Conservation (phyloP, 2,113 vertebrate species). For the Tragulus kanchil region DNA sequence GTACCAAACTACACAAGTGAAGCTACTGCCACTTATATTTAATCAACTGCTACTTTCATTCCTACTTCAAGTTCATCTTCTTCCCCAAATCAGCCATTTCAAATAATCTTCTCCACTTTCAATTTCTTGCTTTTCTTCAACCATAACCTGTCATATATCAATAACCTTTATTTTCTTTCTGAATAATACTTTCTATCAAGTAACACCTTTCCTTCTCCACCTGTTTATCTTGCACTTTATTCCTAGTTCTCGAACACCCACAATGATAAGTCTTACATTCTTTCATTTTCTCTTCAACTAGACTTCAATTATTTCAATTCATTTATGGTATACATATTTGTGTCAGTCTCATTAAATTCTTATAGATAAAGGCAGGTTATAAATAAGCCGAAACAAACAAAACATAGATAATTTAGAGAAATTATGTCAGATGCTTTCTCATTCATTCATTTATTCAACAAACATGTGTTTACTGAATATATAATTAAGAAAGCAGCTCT, state of each 20-base stretch:
- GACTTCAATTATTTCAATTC: constrained; percentile 47
- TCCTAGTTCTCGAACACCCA: constrained; percentile 35
- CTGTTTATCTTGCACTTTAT: neutral
- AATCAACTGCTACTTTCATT: too few species aligned
- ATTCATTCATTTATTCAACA: constrained; percentile 49
- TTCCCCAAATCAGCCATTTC: constrained; percentile 27
- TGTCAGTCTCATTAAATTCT: neutral
- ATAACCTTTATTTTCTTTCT: constrained; percentile 27
- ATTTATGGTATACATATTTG: neutral
- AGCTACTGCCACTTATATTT: neutral
- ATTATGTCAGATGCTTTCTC: neutral
- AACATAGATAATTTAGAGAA: neutral
- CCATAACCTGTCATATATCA: constrained; percentile 4
- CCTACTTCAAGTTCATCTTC: too few species aligned
- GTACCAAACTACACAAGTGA: too few species aligned
- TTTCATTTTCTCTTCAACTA: constrained; percentile 49
- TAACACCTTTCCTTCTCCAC: constrained; percentile 24
- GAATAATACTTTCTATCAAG: neutral
- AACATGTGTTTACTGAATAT: neutral
- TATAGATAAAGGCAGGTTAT: constrained; percentile 36
- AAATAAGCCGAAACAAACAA: constrained; percentile 51
- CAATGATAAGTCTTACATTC: neutral
- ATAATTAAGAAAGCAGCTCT: constrained; percentile 64
- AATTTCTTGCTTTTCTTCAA: neutral
- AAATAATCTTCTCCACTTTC: constrained; percentile 30